Evolutionary conservation across 2,797 vertebrate species (phyloP).

Genomic region (Notolabrus celidotus): DNA sequence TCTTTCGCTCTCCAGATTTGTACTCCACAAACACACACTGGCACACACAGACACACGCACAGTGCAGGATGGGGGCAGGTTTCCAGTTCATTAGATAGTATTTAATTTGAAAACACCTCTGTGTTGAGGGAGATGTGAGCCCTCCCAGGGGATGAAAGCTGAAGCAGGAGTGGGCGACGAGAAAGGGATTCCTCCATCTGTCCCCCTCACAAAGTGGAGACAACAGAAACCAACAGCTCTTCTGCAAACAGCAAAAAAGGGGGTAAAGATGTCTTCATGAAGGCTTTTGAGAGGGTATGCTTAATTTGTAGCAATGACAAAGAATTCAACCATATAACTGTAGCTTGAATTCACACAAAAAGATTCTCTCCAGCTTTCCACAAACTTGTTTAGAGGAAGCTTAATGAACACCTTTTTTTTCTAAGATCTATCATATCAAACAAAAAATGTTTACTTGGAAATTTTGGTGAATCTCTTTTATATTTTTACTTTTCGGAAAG

Average conservation of each 20-base stretch:
- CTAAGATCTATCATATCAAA: no score
- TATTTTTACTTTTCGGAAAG: no score
- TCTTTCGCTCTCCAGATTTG: slow-evolving; percentile 42
- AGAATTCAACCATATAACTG: slow-evolving; percentile 4
- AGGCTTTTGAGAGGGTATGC: slow-evolving; percentile 33
- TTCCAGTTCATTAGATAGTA: slow-evolving; percentile 83
- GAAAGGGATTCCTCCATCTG: slow-evolving; percentile 81
- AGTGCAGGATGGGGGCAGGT: slow-evolving; percentile 59
- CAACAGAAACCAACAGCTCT: slow-evolving; percentile 36
- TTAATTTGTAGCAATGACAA: neutral
- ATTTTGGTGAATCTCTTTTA: no score
- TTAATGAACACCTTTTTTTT: neutral
- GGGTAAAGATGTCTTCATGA: slow-evolving; percentile 31
- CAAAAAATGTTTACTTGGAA: no score
- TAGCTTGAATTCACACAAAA: neutral
- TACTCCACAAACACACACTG: slow-evolving; percentile 34
- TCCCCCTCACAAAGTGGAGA: slow-evolving; percentile 56
- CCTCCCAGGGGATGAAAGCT: slow-evolving; percentile 70
- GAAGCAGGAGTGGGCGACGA: slow-evolving; percentile 69
- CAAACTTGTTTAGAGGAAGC: neutral
- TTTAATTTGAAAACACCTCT: slow-evolving; percentile 85
- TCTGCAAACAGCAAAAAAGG: slow-evolving; percentile 4
- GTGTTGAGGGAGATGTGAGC: slow-evolving; percentile 77
- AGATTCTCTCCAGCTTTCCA: neutral
- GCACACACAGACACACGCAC: slow-evolving; percentile 27